phyloP scores from a whole-genome alignment of 2,888 invertebrate species.

The Caenorhabditis parvicauda region DNA sequence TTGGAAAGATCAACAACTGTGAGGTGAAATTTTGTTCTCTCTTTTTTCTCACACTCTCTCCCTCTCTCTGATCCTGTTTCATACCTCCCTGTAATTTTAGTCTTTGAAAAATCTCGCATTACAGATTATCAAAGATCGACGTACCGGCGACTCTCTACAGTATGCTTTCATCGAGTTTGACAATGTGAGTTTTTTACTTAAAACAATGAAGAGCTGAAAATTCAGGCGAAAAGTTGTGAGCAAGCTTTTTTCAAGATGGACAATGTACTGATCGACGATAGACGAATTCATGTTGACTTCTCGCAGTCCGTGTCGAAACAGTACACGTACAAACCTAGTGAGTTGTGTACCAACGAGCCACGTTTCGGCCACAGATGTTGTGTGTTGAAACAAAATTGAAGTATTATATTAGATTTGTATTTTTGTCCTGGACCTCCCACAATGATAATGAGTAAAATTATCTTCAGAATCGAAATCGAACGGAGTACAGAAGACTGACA shows the following conservation, averaged over 20 bases:
- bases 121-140: constrained; percentile 78
- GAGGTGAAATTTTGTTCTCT: constrained; percentile 47
- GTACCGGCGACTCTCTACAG: constrained; percentile 88
- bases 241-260: constrained; percentile 99
- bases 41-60: no score
- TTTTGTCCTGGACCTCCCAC: no score
- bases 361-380: not conserved
- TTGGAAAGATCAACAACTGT: constrained; percentile 72
- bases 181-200: constrained; percentile 65
- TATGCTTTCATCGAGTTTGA: constrained; percentile 98
- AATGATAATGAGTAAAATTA: no score
- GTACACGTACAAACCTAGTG: constrained; percentile 38
- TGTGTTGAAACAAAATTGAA: no score
- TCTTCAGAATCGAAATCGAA: no score
- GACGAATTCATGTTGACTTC: constrained; percentile 98
- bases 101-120: no score
- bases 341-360: not conserved
- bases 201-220: constrained; percentile 1
- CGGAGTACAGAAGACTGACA: constrained; percentile 3
- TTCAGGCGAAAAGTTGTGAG: constrained; percentile 74
- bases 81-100: no score
- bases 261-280: constrained; percentile 96
- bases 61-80: no score
- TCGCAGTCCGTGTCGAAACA: constrained; percentile 92
- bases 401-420: not conserved